A percentile compares a stretch with the other conserved stretches of the same genome.
Conservation (phyloP, 2,888 invertebrate genomes). For the Drosophila melanosoma region DNA sequence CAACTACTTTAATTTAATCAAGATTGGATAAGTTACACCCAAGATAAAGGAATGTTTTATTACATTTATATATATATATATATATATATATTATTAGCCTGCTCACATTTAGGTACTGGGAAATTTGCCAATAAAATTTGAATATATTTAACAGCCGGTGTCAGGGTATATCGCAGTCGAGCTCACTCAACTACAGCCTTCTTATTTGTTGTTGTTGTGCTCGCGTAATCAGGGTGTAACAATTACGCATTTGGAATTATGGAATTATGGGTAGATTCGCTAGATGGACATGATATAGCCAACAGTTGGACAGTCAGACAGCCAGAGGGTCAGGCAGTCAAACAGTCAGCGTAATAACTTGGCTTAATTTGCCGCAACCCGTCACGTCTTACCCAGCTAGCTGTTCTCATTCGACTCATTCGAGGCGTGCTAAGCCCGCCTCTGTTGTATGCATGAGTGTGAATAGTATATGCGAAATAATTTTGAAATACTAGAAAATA, state of each 20-base stretch:
- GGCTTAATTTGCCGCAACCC: slow-evolving; percentile 59
- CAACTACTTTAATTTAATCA: too few species aligned
- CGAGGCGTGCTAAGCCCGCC: slow-evolving; percentile 5
- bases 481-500: slow-evolving; percentile 58
- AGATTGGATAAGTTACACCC: too few species aligned
- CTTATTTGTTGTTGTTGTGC: slow-evolving; percentile 23
- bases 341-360: slow-evolving; percentile 12
- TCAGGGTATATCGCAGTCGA: too few species aligned
- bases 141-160: too few species aligned
- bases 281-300: slow-evolving; percentile 38
- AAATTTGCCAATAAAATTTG: too few species aligned
- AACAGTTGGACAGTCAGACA: slow-evolving; percentile 10
- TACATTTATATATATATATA: too few species aligned
- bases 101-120: too few species aligned
- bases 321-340: neutral
- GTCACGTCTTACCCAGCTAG: slow-evolving; percentile 63
- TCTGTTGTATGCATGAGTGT: slow-evolving; percentile 1
- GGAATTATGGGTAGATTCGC: slow-evolving; percentile 56
- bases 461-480: slow-evolving; percentile 49
- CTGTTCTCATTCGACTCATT: slow-evolving; percentile 50
- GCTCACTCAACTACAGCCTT: too few species aligned
- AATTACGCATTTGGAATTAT: slow-evolving; percentile 82
- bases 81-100: too few species aligned
- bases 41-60: too few species aligned
- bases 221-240: slow-evolving; percentile 84